phyloP scores from a whole-genome alignment of 2,113 vertebrate genomes.

The Mustela lutreola region DNA sequence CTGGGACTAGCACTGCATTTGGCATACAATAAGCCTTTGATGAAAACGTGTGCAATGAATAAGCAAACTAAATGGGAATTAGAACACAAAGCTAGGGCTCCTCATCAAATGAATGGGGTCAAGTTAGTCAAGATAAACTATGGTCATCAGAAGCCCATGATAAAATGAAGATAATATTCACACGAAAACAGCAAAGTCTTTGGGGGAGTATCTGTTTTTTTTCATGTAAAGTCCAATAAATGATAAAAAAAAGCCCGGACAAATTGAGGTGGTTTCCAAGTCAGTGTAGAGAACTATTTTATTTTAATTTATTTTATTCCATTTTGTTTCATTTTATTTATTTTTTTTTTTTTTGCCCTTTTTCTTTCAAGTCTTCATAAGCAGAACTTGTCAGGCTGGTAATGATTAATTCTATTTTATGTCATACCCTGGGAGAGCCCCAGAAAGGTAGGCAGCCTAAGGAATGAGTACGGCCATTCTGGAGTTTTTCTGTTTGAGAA shows the following conservation, averaged over 20 bases:
- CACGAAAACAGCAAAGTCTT: background rate
- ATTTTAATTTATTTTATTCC: background rate
- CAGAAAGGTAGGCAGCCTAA: background rate
- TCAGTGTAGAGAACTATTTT: background rate
- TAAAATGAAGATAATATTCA: background rate
- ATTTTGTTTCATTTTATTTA: background rate
- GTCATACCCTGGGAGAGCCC: background rate
- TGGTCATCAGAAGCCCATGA: background rate
- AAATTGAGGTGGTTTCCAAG: background rate
- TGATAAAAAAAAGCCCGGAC: background rate
- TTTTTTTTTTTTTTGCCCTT: background rate
- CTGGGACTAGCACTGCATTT: background rate
- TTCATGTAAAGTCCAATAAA: background rate
- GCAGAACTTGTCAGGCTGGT: background rate
- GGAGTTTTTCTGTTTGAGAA: background rate
- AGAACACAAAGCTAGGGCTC: background rate
- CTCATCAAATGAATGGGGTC: background rate
- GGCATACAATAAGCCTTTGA: background rate
- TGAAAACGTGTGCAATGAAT: background rate
- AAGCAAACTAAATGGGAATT: conserved; percentile 7
- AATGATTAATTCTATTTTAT: background rate
- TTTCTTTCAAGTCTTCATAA: background rate
- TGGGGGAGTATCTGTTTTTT: background rate
- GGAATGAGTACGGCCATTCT: background rate
- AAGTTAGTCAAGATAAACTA: background rate